Evolutionary conservation across 2,797 vertebrate species (phyloP).

Genomic region (Lepus oiostolus): DNA sequence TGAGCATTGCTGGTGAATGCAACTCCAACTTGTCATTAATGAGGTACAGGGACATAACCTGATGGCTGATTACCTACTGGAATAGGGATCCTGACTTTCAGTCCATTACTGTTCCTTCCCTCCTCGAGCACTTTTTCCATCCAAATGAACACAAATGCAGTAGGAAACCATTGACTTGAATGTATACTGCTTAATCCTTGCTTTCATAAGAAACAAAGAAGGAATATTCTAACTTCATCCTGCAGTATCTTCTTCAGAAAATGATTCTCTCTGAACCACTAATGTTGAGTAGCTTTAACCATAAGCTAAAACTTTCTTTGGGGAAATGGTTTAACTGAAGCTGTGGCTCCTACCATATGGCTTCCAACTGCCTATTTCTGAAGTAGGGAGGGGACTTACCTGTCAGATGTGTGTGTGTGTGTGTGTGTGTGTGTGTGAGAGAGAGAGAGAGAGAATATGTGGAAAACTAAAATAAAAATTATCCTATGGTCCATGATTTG

Average conservation of each 20-base stretch:
- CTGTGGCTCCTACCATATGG: not conserved
- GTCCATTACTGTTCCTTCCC: not conserved
- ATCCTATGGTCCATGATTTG: not conserved
- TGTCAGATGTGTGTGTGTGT: not conserved
- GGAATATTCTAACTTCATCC: not conserved
- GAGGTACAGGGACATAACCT: not conserved
- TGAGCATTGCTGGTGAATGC: not conserved
- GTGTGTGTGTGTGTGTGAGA: no score
- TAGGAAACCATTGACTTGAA: not conserved
- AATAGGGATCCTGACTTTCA: not conserved
- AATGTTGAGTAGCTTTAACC: not conserved
- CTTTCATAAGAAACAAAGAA: not conserved
- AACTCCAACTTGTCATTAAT: not conserved
- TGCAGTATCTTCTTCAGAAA: not conserved
- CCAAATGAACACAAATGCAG: not conserved
- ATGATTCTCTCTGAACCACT: not conserved
- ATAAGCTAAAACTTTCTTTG: not conserved
- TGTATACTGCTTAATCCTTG: no score
- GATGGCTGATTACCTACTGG: not conserved
- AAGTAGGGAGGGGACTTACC: not conserved
- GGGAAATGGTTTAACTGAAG: not conserved
- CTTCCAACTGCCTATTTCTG: not conserved
- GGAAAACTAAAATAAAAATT: not conserved
- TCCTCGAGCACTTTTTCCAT: not conserved
- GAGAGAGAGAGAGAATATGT: not conserved